A percentile compares a stretch with the other conserved stretches of the same genome.
phyloP scores from a whole-genome alignment of 2,113 vertebrate species.

The Pachycephala philippinensis region DNA sequence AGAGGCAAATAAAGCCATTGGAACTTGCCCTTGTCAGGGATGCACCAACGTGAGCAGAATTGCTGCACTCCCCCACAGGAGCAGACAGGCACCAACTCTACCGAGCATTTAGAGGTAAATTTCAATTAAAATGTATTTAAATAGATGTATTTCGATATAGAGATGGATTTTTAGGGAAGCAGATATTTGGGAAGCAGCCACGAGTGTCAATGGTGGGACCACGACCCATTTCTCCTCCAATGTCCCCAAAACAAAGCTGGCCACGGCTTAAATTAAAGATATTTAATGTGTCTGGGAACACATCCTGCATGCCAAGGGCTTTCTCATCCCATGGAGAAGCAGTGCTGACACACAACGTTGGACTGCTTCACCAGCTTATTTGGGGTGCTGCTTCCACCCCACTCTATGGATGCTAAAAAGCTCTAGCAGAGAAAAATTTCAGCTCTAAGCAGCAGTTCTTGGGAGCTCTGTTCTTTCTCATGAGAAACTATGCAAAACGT shows the following conservation, averaged over 20 bases:
- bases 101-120: neutral
- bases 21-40: neutral
- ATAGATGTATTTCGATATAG: rapidly evolving
- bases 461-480: no score
- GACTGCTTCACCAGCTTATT: neutral
- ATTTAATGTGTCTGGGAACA: neutral
- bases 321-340: neutral
- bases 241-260: neutral
- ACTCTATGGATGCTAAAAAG: no score
- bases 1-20: neutral
- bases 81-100: neutral
- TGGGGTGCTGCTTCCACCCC: neutral
- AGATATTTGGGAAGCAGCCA: neutral
- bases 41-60: neutral
- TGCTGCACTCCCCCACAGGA: neutral
- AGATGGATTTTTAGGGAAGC: neutral
- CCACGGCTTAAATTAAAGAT: rapidly evolving
- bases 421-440: no score
- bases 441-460: no score
- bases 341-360: rapidly evolving
- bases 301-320: neutral
- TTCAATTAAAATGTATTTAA: neutral
- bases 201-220: rapidly evolving
- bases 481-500: no score
- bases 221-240: rapidly evolving